Evolutionary conservation across 2,888 invertebrate species (phyloP).

Genomic region (Meiosimyza decipiens): DNA sequence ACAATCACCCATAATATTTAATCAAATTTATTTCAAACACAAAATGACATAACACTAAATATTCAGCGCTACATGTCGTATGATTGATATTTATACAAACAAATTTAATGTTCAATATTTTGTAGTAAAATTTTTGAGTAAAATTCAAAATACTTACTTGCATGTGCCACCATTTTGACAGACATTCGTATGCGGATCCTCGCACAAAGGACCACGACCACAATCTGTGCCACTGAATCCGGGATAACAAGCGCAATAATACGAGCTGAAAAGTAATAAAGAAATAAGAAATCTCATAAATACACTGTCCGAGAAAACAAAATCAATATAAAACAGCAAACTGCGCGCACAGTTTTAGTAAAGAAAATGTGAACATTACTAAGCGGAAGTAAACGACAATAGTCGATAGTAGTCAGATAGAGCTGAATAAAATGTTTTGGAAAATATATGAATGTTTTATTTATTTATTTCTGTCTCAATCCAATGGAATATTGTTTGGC

Average conservation of each 20-base stretch:
- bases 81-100: no score
- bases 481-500: no score
- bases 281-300: background rate
- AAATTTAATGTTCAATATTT: no score
- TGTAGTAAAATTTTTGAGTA: no score
- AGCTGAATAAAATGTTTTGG: no score
- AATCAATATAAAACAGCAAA: background rate
- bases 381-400: background rate
- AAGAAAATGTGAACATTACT: background rate
- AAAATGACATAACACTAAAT: no score
- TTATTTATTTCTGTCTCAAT: no score
- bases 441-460: no score
- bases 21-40: no score
- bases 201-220: constrained; percentile 84
- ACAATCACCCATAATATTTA: no score
- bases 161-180: constrained; percentile 88
- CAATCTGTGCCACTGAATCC: constrained; percentile 83
- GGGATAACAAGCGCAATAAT: constrained; percentile 83
- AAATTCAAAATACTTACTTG: constrained; percentile 72
- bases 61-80: no score
- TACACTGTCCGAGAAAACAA: background rate
- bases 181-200: constrained; percentile 72
- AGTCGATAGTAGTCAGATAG: no score
- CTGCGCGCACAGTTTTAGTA: background rate
- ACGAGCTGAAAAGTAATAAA: constrained; percentile 71